Conservation (phyloP, 2,888 invertebrate species). For the Shargacucullia verbasci region DNA sequence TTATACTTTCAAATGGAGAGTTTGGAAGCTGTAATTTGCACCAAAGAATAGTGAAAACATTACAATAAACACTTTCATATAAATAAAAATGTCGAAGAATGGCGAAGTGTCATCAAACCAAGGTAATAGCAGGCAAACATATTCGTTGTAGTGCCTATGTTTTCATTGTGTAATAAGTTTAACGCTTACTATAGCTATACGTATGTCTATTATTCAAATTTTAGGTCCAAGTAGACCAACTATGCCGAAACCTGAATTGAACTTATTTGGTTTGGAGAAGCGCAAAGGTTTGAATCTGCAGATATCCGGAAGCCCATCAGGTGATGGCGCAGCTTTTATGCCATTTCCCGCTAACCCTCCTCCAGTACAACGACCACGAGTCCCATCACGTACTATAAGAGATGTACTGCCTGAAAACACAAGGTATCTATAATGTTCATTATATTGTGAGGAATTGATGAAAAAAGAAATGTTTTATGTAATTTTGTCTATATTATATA, state of each 20-base stretch:
- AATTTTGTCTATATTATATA: no score
- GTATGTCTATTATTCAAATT: slow-evolving; percentile 43
- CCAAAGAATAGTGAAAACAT: slow-evolving; percentile 72
- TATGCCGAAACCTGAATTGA: slow-evolving; percentile 83
- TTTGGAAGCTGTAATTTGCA: slow-evolving; percentile 68
- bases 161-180: neutral
- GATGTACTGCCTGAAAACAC: slow-evolving; percentile 86
- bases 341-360: slow-evolving; percentile 81
- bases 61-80: slow-evolving; percentile 56
- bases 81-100: slow-evolving; percentile 92
- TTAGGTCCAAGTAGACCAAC: slow-evolving; percentile 83
- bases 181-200: neutral
- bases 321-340: slow-evolving; percentile 85
- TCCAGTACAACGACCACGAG: slow-evolving; percentile 71
- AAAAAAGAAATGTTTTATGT: no score
- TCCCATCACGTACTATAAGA: slow-evolving; percentile 81
- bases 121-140: slow-evolving; percentile 73
- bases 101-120: slow-evolving; percentile 91
- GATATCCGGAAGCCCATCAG: slow-evolving; percentile 82
- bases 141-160: slow-evolving; percentile 15
- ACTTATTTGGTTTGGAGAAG: slow-evolving; percentile 85
- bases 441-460: neutral
- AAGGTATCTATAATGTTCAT: slow-evolving; percentile 66
- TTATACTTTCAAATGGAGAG: slow-evolving; percentile 79
- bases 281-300: slow-evolving; percentile 90